phyloP scores from a whole-genome alignment of 2,113 vertebrate species.

The Myocastor coypus region DNA sequence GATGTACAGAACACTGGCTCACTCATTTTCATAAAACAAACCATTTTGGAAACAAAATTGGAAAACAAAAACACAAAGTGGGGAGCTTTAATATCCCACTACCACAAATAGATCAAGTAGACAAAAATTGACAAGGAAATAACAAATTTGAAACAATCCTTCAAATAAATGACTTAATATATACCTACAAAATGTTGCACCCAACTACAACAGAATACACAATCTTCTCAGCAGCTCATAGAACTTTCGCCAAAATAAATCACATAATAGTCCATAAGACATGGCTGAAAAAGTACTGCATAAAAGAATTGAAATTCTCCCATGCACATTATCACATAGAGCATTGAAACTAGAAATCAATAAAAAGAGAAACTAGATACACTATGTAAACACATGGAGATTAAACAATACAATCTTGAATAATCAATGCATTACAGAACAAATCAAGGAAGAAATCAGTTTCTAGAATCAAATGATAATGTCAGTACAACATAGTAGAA shows the following conservation, averaged over 20 bases:
- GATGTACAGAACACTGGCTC: background rate
- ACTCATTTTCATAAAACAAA: background rate
- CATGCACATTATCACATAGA: background rate
- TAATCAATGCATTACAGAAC: background rate
- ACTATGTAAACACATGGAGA: background rate
- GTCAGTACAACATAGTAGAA: background rate
- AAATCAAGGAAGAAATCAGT: background rate
- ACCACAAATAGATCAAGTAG: background rate
- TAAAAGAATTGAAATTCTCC: background rate
- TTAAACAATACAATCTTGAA: background rate
- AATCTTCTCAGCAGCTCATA: background rate
- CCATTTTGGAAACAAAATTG: background rate
- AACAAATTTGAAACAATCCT: background rate
- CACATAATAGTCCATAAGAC: background rate
- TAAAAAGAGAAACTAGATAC: background rate
- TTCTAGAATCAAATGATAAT: background rate
- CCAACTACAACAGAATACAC: background rate
- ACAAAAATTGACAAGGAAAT: background rate
- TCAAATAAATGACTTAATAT: background rate
- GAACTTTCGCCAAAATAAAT: background rate
- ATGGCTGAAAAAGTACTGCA: background rate
- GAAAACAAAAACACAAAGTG: background rate
- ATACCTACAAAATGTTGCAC: background rate
- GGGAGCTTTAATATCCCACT: background rate
- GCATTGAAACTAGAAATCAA: background rate